These are phyloP conservation scores for Montipora foliosa DNA, from an alignment of 64 coral and sea anemone genomes.

Conservation along the genomic window DNA sequence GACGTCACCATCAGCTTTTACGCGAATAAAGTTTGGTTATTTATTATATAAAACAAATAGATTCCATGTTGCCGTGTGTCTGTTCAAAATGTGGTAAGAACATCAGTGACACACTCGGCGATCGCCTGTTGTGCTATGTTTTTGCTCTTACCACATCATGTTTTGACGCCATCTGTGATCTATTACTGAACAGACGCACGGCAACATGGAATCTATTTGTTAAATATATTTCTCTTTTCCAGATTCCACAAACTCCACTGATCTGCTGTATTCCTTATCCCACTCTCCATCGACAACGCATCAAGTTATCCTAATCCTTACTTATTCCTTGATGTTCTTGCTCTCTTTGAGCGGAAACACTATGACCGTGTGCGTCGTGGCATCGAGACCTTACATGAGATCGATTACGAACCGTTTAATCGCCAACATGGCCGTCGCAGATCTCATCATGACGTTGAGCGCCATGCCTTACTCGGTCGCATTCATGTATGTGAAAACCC, in stretches of 20 bases:
- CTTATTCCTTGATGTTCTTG: constrained; percentile 50
- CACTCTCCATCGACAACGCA: background rate
- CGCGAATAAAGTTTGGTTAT: too few species aligned
- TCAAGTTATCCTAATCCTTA: constrained; percentile 15
- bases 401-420: constrained; percentile 73
- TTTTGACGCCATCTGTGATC: too few species aligned
- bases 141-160: too few species aligned
- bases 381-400: constrained; percentile 67
- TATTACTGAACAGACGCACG: too few species aligned
- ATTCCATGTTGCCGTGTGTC: too few species aligned
- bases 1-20: too few species aligned
- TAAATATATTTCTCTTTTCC: background rate
- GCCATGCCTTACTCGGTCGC: constrained; percentile 72
- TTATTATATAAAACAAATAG: too few species aligned
- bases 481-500: constrained; percentile 36
- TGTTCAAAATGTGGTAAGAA: too few species aligned
- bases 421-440: constrained; percentile 81
- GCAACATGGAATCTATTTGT: too few species aligned
- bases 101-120: too few species aligned
- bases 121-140: too few species aligned
- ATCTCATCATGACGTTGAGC: constrained; percentile 69
- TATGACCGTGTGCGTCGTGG: constrained; percentile 65
- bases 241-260: constrained; percentile 6
- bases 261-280: background rate
- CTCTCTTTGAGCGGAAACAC: constrained; percentile 65